Evolutionary conservation across 2,888 invertebrate species (phyloP), one percentile per base, ranked within the genome.

Genomic region (Graphium colonna): DNA sequence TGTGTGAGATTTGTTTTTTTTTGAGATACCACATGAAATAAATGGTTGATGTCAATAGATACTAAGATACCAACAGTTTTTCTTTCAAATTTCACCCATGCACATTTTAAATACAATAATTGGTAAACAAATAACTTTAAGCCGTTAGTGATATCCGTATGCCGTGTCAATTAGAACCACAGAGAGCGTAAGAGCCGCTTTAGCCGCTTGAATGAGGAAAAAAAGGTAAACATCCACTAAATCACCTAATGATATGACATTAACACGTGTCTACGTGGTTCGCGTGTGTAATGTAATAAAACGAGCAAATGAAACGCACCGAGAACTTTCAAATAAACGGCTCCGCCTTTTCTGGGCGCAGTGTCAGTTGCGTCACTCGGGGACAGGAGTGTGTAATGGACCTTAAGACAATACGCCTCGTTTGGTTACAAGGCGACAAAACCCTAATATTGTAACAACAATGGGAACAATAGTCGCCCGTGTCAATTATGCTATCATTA

Each of bases 401-500:
- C 70, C 67, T 66, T 69, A 66, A 77, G 77, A 86, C 83, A 85
- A 87, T 81, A 80, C 77, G 74, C 77, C 73, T 73, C 71, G 64
- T 67, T 73, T 75, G 77, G 81, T 85, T 82, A 87, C 87, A 86
- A 86, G 83, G 86, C 85, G 89, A 89, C 86, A 85, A 88, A 88
- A 82, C 79, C 75, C 71, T 82, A 83, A 87, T 86, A 87, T 82
- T 80, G 82, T 84, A 80, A 83, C 75, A 79, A 82, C 86, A 83
- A 86, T 85, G 73, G 84, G 78, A 83, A 89, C 87, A 89, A 88
- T 88, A 84, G 86, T 77, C 83, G 81, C 76, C 21, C 81, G 82
- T 87, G 87, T 88, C 89, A 87, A 87, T 88, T 89, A 88, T 87
- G 77, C 85, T 82, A 83, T 88, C 85, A 88, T 89, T 89, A 88